Conservation (phyloP, 64 coral and sea anemone species). For the Astreopora myriophthalma region DNA sequence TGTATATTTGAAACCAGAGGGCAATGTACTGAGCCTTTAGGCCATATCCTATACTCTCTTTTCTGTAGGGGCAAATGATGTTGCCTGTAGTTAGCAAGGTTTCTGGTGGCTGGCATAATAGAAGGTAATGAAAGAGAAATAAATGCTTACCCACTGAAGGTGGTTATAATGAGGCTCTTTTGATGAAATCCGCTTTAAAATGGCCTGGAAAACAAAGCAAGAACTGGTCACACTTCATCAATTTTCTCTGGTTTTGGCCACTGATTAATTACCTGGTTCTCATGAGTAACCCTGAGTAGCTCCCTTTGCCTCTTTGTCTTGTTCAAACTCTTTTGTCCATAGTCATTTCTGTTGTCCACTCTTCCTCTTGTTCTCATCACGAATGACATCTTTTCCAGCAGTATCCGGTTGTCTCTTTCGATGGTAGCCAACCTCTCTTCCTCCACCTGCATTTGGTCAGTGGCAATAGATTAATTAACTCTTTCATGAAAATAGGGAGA, state of each 20-base stretch:
- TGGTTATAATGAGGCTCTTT: conserved; percentile 98
- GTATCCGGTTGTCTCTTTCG: conserved; percentile 91
- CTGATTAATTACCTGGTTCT: conserved; percentile 79
- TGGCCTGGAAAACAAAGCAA: conserved; percentile 65
- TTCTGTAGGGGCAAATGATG: no score
- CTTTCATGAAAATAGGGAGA: background rate
- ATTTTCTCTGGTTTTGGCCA: background rate
- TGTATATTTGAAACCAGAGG: no score
- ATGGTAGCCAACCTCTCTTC: conserved; percentile 91
- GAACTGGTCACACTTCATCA: background rate
- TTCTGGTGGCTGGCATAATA: no score
- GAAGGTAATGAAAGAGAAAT: no score
- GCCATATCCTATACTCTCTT: no score
- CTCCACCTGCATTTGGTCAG: conserved; percentile 61
- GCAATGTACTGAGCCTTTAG: no score
- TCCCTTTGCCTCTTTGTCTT: conserved; percentile 96
- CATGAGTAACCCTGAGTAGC: conserved; percentile 87
- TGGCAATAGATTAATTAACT: background rate
- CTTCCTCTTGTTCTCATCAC: conserved; percentile 90
- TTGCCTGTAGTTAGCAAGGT: no score
- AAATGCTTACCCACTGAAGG: conserved; percentile 89
- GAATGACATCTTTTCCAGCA: conserved; percentile 96
- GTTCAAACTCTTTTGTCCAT: conserved; percentile 92
- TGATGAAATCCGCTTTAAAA: conserved; percentile 89
- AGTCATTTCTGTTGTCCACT: conserved; percentile 92